Evolutionary conservation across 2,888 invertebrate species (phyloP).

Genomic region (Cremastinae sp.): DNA sequence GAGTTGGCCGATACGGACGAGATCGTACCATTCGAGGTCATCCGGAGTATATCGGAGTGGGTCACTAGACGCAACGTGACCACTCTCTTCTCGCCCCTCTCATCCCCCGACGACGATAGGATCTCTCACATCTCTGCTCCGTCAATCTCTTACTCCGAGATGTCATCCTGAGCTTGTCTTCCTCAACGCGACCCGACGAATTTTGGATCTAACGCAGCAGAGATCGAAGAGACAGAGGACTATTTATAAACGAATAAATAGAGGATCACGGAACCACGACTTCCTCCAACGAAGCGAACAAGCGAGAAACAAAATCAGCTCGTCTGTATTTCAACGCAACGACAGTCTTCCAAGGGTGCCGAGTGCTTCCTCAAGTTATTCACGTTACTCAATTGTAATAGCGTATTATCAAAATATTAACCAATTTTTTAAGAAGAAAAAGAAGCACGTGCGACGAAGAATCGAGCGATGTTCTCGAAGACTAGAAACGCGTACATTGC

Average conservation of each 20-base stretch:
- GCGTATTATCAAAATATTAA: neutral
- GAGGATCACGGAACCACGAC: neutral
- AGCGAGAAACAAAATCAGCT: neutral
- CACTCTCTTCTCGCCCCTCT: slow-evolving; percentile 30
- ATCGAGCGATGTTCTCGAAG: neutral
- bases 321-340: slow-evolving; percentile 53
- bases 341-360: slow-evolving; percentile 60
- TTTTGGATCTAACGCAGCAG: neutral
- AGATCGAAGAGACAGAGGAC: neutral
- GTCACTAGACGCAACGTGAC: slow-evolving; percentile 58
- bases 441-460: neutral
- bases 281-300: neutral
- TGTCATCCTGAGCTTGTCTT: slow-evolving; percentile 66
- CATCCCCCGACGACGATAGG: slow-evolving; percentile 62
- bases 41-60: slow-evolving; percentile 68
- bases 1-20: slow-evolving; percentile 67
- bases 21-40: slow-evolving; percentile 63
- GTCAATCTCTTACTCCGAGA: slow-evolving; percentile 69
- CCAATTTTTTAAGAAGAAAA: slow-evolving; percentile 2
- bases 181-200: too few species aligned
- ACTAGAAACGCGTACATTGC: too few species aligned
- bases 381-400: slow-evolving; percentile 28
- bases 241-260: neutral
- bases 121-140: slow-evolving; percentile 65
- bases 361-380: slow-evolving; percentile 52